Conservation (phyloP, 1,140 invertebrate genomes). For the Harlomillsia oculata region DNA sequence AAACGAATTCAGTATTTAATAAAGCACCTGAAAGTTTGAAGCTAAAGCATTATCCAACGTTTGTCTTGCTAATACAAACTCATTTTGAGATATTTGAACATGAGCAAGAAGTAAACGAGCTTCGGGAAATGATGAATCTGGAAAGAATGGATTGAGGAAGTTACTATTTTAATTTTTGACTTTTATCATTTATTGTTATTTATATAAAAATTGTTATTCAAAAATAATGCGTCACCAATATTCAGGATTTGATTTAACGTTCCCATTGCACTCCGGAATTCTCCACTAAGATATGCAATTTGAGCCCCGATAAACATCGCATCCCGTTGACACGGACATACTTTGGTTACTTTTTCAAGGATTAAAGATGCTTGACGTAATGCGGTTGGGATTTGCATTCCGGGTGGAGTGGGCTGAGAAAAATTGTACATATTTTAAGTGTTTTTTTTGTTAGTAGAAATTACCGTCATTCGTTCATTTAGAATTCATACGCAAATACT, state of each 20-base stretch:
- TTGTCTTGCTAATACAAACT: slow-evolving; percentile 68
- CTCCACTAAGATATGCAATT: slow-evolving; percentile 66
- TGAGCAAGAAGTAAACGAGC: slow-evolving; percentile 81
- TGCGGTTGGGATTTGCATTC: slow-evolving; percentile 42
- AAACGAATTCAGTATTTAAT: not conserved
- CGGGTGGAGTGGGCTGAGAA: slow-evolving; percentile 41
- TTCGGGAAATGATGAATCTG: slow-evolving; percentile 64
- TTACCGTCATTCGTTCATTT: slow-evolving; percentile 12
- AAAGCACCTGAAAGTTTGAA: slow-evolving; percentile 69
- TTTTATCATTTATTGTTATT: too few species aligned
- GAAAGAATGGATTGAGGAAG: too few species aligned
- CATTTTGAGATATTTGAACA: slow-evolving; percentile 60
- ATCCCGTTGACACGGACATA: slow-evolving; percentile 68
- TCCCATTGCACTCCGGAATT: slow-evolving; percentile 53
- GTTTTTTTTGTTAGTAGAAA: not conserved
- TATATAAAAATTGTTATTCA: too few species aligned
- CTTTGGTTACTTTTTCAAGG: slow-evolving; percentile 61
- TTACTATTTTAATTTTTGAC: too few species aligned
- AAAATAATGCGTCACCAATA: slow-evolving; percentile 35
- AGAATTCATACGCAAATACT: not conserved
- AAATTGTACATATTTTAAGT: not conserved
- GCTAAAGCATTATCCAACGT: slow-evolving; percentile 78
- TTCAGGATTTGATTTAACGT: slow-evolving; percentile 64
- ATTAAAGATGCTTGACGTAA: slow-evolving; percentile 53
- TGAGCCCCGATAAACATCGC: slow-evolving; percentile 67